These are phyloP conservation scores for Rhinichthys osculus DNA, from an alignment of 2,797 vertebrate species.

Conservation along the genomic window DNA sequence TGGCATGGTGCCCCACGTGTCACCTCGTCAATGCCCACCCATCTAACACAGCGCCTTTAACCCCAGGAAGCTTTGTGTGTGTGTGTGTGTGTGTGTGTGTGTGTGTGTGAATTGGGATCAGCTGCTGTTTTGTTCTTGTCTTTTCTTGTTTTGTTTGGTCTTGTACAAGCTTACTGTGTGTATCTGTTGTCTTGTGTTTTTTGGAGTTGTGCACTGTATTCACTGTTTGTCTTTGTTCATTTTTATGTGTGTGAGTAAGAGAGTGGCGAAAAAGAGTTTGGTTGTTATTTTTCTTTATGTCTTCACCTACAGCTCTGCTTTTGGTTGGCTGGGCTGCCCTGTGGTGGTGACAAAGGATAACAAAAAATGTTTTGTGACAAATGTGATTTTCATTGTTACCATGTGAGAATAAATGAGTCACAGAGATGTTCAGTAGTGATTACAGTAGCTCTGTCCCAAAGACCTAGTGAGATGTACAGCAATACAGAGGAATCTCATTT, in stretches of 20 bases:
- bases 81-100: conserved; percentile 40
- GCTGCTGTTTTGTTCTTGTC: conserved; percentile 37
- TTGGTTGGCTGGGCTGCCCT: conserved; percentile 51
- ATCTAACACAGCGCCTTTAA: conserved; percentile 64
- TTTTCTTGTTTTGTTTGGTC: conserved; percentile 28
- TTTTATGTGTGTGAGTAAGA: not conserved
- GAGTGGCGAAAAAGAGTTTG: not conserved
- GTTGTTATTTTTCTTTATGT: not conserved
- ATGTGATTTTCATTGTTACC: conserved; percentile 21
- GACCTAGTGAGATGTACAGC: not conserved
- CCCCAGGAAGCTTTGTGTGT: conserved; percentile 51
- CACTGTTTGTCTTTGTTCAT: conserved; percentile 28
- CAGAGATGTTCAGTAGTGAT: not conserved
- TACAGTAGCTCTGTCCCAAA: not conserved
- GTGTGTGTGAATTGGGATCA: conserved; percentile 5
- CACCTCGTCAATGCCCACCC: conserved; percentile 58
- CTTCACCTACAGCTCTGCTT: conserved; percentile 46
- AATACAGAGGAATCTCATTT: not conserved
- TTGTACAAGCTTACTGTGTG: conserved; percentile 24
- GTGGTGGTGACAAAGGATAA: conserved; percentile 33
- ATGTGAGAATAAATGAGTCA: not conserved
- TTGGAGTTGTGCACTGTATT: not conserved
- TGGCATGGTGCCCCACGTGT: conserved; percentile 74
- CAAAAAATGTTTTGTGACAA: not conserved
- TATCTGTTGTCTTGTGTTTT: conserved; percentile 33